Base-by-base conservation (phyloP, 2,888 invertebrate genomes). In the Tyria jacobaeae region DNA sequence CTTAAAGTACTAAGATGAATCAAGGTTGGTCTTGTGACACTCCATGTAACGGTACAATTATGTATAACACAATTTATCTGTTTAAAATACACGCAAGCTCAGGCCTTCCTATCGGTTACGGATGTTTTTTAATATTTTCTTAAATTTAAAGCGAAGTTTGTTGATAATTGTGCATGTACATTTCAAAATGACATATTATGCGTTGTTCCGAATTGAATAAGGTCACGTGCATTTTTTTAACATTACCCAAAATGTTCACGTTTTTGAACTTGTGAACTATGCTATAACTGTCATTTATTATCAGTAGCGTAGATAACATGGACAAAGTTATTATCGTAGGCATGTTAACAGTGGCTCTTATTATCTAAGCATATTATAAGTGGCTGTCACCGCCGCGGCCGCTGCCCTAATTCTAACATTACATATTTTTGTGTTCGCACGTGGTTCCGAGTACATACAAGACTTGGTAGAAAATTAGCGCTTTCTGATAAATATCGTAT, bases 231-330 rank as follows among this genome's bases (percentile, higher is more conserved):
- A n/a, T 54, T 54, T 54, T 54, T 39, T 25, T 15, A n/a, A 12
- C 14, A 15, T 41, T 54, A 50, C 34, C 39, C 39, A 54, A 10
- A 54, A n/a, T 27, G 41, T 41, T 41, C 54, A 54, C 54, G 41
- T 54, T 54, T 54, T 44, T 54, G 54, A 54, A 44, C 54, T 54
- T 54, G 54, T 44, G 54, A 54, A 54, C 54, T 54, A 41, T 14
- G 41, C 41, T 54, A 63, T 56, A 69, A 66, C 75, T 73, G 70
- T 72, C 60, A 65, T 62, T 44, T 58, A 68, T 71, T 69, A 76
- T 70, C 66, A 71, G 62, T 62, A 51, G 57, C 49, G 54, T 53
- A 71, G 73, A 73, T 77, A 76, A 66, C 68, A 74, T 57, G 64
- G 64, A 60, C 58, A 62, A 64, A 44, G 52, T 61, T 70, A 71